Evolutionary conservation across 1,140 invertebrate genomes (phyloP).

Genomic region (Ctenoplectra terminalis): DNA sequence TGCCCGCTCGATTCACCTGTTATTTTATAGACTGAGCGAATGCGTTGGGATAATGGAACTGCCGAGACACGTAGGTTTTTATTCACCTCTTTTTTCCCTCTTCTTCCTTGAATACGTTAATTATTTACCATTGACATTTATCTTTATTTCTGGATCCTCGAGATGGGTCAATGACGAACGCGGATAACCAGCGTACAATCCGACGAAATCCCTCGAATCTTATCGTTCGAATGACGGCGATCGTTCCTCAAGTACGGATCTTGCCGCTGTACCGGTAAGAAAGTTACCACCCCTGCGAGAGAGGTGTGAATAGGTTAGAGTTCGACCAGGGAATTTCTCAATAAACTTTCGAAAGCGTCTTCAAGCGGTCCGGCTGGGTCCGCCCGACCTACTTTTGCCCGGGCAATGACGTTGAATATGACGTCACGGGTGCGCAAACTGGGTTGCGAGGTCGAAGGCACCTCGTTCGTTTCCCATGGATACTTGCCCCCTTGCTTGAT

Average conservation of each 20-base stretch:
- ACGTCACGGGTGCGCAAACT: slow-evolving; percentile 73
- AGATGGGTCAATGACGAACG: slow-evolving; percentile 1
- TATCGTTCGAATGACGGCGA: background rate
- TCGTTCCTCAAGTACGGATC: background rate
- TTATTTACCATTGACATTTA: no score
- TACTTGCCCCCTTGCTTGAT: slow-evolving; percentile 59
- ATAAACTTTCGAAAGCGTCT: slow-evolving; percentile 70
- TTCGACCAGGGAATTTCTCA: slow-evolving; percentile 68
- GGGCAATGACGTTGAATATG: slow-evolving; percentile 78
- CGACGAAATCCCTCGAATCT: background rate
- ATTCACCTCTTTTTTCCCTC: background rate
- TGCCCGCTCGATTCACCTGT: no score
- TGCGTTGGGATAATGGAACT: background rate
- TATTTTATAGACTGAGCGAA: slow-evolving; percentile 5
- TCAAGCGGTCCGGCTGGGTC: slow-evolving; percentile 66
- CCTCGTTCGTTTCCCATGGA: slow-evolving; percentile 63
- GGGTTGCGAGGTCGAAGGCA: slow-evolving; percentile 74
- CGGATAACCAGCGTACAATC: no score
- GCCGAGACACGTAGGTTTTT: background rate
- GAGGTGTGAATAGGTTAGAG: slow-evolving; percentile 31
- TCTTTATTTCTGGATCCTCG: background rate
- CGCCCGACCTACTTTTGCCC: slow-evolving; percentile 75
- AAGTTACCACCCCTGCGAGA: background rate
- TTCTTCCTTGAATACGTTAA: background rate
- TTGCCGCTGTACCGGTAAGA: background rate